Evolutionary conservation across 1,140 invertebrate genomes (phyloP).

Genomic region (Formica exsecta): DNA sequence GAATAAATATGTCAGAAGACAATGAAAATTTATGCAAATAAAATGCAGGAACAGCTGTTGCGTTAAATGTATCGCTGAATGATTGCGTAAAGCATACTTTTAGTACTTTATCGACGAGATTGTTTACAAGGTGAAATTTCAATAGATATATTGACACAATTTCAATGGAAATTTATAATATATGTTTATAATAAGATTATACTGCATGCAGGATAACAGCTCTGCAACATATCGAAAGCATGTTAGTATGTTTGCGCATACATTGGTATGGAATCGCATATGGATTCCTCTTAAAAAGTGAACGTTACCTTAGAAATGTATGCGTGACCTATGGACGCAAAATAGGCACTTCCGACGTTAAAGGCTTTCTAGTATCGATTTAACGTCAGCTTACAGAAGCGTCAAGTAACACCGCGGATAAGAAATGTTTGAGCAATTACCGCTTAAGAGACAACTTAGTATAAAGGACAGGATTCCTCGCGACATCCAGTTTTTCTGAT

Average conservation of each 20-base stretch:
- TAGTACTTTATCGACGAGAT: not conserved
- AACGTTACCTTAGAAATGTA: conserved; percentile 4
- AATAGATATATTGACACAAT: not conserved
- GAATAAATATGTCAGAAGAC: not conserved
- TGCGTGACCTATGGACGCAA: conserved; percentile 6
- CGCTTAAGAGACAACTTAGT: not conserved
- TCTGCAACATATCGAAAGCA: not conserved
- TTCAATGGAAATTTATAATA: not conserved
- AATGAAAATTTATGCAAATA: not conserved
- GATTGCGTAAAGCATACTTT: not conserved
- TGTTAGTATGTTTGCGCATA: not conserved
- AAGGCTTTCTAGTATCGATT: conserved; percentile 12
- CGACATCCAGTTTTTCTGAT: not conserved
- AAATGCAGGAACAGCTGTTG: not conserved
- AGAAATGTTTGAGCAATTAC: not conserved
- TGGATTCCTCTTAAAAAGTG: not conserved
- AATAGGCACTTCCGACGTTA: not conserved
- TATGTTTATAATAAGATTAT: not conserved
- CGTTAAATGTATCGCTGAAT: not conserved
- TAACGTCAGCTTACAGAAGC: not conserved
- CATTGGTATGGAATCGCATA: not conserved
- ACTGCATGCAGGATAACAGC: not conserved
- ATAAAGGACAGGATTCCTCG: not conserved
- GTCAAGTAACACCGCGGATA: not conserved
- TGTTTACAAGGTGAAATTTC: not conserved